A percentile compares a stretch with the other conserved stretches of the same genome.
These are phyloP conservation scores for Muntiacus reevesi DNA, from an alignment of 2,113 vertebrate species.

Conservation along the genomic window DNA sequence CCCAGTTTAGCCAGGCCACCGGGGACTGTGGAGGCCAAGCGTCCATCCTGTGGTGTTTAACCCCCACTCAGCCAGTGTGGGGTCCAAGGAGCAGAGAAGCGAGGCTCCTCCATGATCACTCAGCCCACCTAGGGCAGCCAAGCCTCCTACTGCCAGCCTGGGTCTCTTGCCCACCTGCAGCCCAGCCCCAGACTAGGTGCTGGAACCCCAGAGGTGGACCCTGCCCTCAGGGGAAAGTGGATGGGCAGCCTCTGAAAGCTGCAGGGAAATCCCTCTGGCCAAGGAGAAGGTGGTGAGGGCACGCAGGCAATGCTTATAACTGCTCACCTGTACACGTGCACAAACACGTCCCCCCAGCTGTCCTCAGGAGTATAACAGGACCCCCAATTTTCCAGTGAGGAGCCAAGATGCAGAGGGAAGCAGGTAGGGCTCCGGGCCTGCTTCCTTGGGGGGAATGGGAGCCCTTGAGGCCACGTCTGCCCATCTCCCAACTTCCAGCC, in stretches of 20 bases:
- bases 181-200: neutral
- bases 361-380: neutral
- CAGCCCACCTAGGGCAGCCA: neutral
- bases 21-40: neutral
- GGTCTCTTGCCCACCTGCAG: neutral
- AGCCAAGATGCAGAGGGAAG: neutral
- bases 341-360: neutral
- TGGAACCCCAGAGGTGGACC: neutral
- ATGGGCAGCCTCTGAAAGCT: neutral
- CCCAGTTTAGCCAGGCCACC: neutral
- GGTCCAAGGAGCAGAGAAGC: neutral
- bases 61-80: neutral
- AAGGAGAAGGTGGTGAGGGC: neutral
- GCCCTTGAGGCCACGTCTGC: neutral
- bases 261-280: neutral
- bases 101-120: neutral
- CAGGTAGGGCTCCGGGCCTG: neutral
- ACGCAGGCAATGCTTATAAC: neutral
- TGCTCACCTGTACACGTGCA: accelerated
- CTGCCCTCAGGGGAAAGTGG: neutral
- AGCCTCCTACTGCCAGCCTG: neutral
- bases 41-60: neutral
- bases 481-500: neutral
- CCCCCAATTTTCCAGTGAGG: neutral
- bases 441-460: neutral